Base-by-base conservation (phyloP, 1,140 invertebrate species). In the Magallana ariakensis region DNA sequence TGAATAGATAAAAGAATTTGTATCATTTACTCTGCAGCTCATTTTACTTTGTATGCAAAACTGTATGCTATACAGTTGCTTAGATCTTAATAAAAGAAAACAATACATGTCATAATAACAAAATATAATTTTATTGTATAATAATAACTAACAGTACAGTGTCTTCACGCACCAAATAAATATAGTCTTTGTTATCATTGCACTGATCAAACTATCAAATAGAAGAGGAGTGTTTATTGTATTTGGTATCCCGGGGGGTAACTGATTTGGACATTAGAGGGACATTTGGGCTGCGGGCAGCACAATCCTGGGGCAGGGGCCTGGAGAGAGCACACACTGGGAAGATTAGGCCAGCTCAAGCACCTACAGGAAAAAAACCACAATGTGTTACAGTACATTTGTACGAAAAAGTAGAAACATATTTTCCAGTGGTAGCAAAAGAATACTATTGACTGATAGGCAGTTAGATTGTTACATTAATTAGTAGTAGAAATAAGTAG, bases 251-350 rank as follows among this genome's bases (percentile, higher is more conserved):
- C 91, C 1, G 84, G 88, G 53, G 88, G 88, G 16, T 83, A 91
- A 46, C 87, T 88, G 22, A 91, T 86, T 16, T 85, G 60, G 15
- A 90, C 87, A 57, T 89, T 85, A 0, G 80, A 26, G 16, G 90
- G 89, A 87, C 91, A 91, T 1, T 83, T 89, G 10, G 90, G 89
- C 55, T 86, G 83, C 15, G 87, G 83, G 58, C 91, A 91, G 75
- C 91, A 91, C 58, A 85, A 87, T 13, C 91, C 91, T 83, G 83
- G 16, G 16, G 83, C 84, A 22, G 91, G 87, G 56, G 58, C 60
- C 6, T 86, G 80, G 56, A 91, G 54, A 26, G 87, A 83, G 82
- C 91, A 91, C 6, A 87, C 56, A 70, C 26, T 70, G 15, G 91
- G 89, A 22, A 90, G 86, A 9, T 53, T 54, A 60, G 89, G 87